phyloP scores from a whole-genome alignment of 2,113 vertebrate species.

The Anolis sagrei region DNA sequence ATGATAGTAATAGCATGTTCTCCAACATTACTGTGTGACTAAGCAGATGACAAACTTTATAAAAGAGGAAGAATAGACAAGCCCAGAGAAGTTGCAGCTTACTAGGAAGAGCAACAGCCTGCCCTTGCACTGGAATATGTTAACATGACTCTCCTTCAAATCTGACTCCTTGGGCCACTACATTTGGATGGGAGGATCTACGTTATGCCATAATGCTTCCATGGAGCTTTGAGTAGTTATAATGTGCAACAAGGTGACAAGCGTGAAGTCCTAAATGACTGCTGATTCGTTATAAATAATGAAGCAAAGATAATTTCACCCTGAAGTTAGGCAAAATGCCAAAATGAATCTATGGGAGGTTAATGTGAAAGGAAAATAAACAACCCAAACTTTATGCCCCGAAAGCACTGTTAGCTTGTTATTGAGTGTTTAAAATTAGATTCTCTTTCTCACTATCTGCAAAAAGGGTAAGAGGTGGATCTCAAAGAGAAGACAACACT shows the following conservation, averaged over 20 bases:
- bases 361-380: neutral
- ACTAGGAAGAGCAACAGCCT: no score
- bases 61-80: no score
- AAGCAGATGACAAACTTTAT: no score
- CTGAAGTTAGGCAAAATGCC: conserved; percentile 17
- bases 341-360: conserved; percentile 6
- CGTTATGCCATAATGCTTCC: neutral
- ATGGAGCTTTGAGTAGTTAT: conserved; percentile 15
- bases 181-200: conserved; percentile 4
- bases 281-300: conserved; percentile 27
- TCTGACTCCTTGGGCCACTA: neutral
- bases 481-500: no score
- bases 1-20: no score
- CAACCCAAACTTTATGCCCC: neutral
- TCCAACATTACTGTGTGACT: no score
- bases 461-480: neutral
- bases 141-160: neutral
- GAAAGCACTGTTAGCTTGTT: conserved; percentile 4
- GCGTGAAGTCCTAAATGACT: conserved; percentile 6
- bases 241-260: conserved; percentile 3
- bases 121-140: neutral
- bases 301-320: conserved; percentile 10
- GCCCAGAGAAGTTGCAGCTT: no score
- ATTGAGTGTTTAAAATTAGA: neutral
- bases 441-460: neutral